A percentile compares a stretch with the other conserved stretches of the same genome.
Evolutionary conservation across 1,140 invertebrate genomes (phyloP).

Genomic region (Bicyclus anynana): DNA sequence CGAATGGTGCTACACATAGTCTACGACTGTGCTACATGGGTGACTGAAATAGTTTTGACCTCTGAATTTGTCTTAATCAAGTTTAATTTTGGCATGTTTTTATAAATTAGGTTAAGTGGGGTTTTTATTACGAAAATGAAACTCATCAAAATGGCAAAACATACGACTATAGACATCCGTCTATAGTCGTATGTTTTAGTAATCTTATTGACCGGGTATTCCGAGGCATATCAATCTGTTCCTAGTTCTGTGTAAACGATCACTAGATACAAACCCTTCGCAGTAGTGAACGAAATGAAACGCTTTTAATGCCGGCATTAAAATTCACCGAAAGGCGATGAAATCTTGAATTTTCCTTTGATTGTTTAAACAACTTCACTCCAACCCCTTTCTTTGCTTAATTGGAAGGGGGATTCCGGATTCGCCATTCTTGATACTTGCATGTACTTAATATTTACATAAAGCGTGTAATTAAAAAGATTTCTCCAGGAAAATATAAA

Average conservation of each 20-base stretch:
- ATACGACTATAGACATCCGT: too few relatives aligned
- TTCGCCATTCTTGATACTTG: slow-evolving; percentile 1
- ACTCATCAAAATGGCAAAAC: too few relatives aligned
- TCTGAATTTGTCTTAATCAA: too few relatives aligned
- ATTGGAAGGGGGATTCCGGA: slow-evolving; percentile 9
- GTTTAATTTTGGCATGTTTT: too few relatives aligned
- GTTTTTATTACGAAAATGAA: too few relatives aligned
- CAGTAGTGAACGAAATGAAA: slow-evolving; percentile 27
- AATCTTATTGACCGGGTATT: too few relatives aligned
- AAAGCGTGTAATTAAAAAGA: neutral
- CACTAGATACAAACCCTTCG: slow-evolving; percentile 17
- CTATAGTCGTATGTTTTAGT: too few relatives aligned
- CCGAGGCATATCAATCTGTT: neutral
- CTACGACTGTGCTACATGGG: too few relatives aligned
- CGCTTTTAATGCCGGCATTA: slow-evolving; percentile 33
- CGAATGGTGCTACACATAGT: too few relatives aligned
- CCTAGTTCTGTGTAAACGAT: slow-evolving; percentile 2
- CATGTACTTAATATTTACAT: slow-evolving; percentile 1
- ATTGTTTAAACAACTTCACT: slow-evolving; percentile 33
- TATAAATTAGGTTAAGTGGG: too few relatives aligned
- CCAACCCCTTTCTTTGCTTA: slow-evolving; percentile 15
- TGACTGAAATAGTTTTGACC: too few relatives aligned
- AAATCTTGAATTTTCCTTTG: slow-evolving; percentile 36
- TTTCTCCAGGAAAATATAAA: neutral
- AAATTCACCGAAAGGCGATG: slow-evolving; percentile 35